These are phyloP conservation scores for Spilarctia lutea DNA, from an alignment of 2,888 invertebrate genomes.

Conservation along the genomic window DNA sequence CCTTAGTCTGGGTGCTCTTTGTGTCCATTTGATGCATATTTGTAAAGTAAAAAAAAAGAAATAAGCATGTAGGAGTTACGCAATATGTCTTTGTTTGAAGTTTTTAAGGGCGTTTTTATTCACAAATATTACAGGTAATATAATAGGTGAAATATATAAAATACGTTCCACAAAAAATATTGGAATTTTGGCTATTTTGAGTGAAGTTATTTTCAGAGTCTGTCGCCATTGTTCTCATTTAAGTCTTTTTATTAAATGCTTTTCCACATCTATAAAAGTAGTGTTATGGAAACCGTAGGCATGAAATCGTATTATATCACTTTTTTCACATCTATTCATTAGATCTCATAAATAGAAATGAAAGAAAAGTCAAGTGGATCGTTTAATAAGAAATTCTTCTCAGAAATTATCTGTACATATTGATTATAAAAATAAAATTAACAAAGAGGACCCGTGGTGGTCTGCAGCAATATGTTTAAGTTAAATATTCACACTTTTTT, in stretches of 20 bases:
- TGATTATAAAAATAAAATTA: not conserved
- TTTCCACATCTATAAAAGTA: not conserved
- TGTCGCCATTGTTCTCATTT: not conserved
- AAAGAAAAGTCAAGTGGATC: not conserved
- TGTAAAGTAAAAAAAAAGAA: too few species aligned
- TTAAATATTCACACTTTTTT: too few species aligned
- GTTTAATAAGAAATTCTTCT: not conserved
- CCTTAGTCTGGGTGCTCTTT: too few species aligned
- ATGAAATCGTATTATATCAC: not conserved
- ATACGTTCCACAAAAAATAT: not conserved
- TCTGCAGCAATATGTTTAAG: too few species aligned
- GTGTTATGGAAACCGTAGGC: not conserved
- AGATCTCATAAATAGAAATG: constrained; percentile 1
- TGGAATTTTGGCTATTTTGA: not conserved
- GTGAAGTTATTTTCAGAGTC: constrained; percentile 2
- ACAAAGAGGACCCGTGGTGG: not conserved
- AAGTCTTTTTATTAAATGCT: not conserved
- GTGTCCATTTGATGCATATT: too few species aligned
- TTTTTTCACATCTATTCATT: constrained; percentile 2
- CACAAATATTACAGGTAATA: not conserved
- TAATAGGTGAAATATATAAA: not conserved
- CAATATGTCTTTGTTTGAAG: not conserved
- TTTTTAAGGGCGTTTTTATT: not conserved
- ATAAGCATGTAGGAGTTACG: too few species aligned
- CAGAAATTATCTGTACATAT: not conserved